phyloP scores from a whole-genome alignment of 2,113 vertebrate genomes.

The Pollimyrus isidori region DNA sequence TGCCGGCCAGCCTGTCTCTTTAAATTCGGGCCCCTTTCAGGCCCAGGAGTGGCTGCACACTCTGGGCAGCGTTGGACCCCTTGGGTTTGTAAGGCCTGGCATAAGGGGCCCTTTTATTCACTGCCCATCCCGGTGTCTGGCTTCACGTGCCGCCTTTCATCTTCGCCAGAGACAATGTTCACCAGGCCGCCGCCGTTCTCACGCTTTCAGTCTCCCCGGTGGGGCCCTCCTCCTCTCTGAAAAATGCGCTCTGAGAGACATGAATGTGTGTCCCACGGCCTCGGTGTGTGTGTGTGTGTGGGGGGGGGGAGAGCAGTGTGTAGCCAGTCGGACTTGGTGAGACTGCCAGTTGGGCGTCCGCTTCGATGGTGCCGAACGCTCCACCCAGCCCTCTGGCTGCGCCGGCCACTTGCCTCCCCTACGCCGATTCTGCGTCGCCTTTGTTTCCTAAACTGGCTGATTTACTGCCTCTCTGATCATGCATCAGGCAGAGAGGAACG shows the following conservation, averaged over 20 bases:
- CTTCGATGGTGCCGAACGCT: not conserved
- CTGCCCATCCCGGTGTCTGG: not conserved
- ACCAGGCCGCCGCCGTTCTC: slow-evolving; percentile 3
- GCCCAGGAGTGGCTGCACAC: not conserved
- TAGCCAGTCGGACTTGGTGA: not conserved
- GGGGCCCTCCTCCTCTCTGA: not conserved
- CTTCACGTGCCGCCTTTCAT: slow-evolving; percentile 12
- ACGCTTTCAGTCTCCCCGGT: slow-evolving; percentile 1
- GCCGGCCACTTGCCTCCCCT: not conserved
- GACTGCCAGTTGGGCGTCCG: not conserved
- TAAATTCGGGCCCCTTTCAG: not conserved
- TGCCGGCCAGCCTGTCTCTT: not conserved
- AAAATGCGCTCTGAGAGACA: not conserved
- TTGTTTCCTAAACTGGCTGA: not conserved
- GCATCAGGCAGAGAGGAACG: not conserved
- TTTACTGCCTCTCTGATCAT: not conserved
- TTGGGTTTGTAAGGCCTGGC: not conserved
- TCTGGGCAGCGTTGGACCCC: not conserved
- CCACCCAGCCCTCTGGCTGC: too few species aligned
- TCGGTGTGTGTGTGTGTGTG: not conserved
- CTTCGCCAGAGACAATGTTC: slow-evolving; percentile 21
- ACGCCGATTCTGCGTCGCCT: not conserved
- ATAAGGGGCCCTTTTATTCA: slow-evolving; percentile 11
- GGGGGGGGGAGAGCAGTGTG: not conserved
- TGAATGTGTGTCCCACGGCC: not conserved